phyloP scores from a whole-genome alignment of 2,888 invertebrate species.

The Crematogaster levior region DNA sequence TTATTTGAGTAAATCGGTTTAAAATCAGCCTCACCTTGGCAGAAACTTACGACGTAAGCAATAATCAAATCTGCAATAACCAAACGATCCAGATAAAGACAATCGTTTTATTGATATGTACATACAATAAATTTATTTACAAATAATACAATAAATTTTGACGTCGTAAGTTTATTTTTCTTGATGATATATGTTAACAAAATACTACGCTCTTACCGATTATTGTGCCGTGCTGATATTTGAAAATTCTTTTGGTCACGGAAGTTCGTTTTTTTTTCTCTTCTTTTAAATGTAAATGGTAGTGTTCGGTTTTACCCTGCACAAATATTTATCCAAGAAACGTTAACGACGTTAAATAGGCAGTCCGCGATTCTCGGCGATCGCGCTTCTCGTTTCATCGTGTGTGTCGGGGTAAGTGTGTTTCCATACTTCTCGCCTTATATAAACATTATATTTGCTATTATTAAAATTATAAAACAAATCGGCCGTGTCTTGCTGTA shows the following conservation, averaged over 20 bases:
- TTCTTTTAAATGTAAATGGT: conserved; percentile 70
- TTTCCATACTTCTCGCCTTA: conserved; percentile 65
- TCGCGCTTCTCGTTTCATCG: conserved; percentile 49
- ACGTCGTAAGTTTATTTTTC: conserved; percentile 73
- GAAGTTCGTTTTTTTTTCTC: conserved; percentile 63
- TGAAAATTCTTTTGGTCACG: conserved; percentile 80
- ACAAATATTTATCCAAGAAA: conserved; percentile 72
- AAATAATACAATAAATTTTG: conserved; percentile 79
- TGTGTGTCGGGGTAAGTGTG: conserved; percentile 47
- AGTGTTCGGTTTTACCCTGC: conserved; percentile 78
- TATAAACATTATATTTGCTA: conserved; percentile 79
- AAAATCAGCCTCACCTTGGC: background rate
- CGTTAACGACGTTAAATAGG: conserved; percentile 64
- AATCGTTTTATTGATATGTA: conserved; percentile 85
- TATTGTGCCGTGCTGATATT: conserved; percentile 80
- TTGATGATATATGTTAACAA: conserved; percentile 78
- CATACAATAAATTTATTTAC: conserved; percentile 84
- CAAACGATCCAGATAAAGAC: conserved; percentile 73
- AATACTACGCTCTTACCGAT: conserved; percentile 81
- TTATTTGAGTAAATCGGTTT: background rate
- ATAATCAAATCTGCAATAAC: background rate
- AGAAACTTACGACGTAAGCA: background rate
- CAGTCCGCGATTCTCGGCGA: conserved; percentile 43
- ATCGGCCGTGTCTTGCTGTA: conserved; percentile 72
- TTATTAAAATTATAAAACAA: conserved; percentile 79